Base-by-base conservation (phyloP, 2,113 vertebrate genomes). In the Balaenoptera acutorostrata region DNA sequence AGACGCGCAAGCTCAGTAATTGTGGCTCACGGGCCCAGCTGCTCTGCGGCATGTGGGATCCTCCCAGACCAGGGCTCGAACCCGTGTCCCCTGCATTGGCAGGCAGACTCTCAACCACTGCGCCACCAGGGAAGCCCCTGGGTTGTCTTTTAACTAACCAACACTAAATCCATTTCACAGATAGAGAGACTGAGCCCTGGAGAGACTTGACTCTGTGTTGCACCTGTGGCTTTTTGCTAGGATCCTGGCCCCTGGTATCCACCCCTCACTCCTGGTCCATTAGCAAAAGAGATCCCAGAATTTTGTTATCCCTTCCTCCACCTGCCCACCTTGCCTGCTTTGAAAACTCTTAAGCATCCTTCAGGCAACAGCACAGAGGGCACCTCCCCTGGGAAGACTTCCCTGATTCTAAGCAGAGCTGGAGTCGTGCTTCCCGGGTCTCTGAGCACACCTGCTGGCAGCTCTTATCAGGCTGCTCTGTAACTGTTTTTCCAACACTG, bases 401-500 rank as follows among this genome's bases (percentile, higher is more conserved):
- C 59, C 29, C 49, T 8, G 29, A 78, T 66, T 17, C 66, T 10
- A 8, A 74, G 55, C 29, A 3, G 21, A 29, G n/a, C 20, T 36
- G 68, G 31, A 29, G 33, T 33, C 88, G 13, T 71, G 29, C 57
- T 75, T n/a, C 18, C 41, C 0, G 2, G 84, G n/a, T 68, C 44
- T 61, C 71, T 17, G 36, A 82, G 63, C 23, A 52, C 90, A 93
- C 84, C 88, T 96, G 44, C 20, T 25, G 72, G 78, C 31, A 57
- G 94, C 96, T 97, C 78, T 97, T 92, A 93, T 96, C 93, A 59
- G 92, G 64, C 78, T 9, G 93, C 78, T 72, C 27, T 25, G 61
- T 92, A 96, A 80, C 80, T 88, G 88, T 97, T 97, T 96, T 95
- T 18, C 71, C 96, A 96, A 87, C 97, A 82, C 91, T n/a, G 96